These are phyloP conservation scores for Ispidina picta DNA, from an alignment of 2,797 vertebrate genomes.

Conservation along the genomic window DNA sequence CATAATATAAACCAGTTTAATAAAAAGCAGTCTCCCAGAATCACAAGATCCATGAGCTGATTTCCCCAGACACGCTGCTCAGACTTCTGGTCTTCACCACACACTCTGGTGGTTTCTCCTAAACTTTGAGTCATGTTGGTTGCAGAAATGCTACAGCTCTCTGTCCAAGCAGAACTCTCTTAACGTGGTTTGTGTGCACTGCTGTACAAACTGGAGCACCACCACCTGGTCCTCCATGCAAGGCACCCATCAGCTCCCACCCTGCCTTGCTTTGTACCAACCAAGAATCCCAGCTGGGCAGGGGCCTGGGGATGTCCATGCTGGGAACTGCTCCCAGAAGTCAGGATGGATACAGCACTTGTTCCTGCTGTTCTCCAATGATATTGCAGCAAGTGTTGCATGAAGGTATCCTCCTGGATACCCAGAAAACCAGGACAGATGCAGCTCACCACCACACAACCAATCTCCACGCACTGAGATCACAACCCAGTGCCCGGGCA, in stretches of 20 bases:
- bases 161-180: background rate
- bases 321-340: background rate
- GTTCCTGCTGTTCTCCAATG: background rate
- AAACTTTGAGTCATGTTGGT: background rate
- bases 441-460: rapidly evolving
- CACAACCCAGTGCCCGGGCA: background rate
- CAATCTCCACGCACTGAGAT: background rate
- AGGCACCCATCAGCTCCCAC: background rate
- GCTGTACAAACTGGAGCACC: background rate
- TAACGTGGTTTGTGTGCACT: background rate
- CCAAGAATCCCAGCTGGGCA: background rate
- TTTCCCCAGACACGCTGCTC: background rate
- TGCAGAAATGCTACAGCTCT: background rate
- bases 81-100: background rate
- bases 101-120: background rate
- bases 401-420: background rate
- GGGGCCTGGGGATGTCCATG: rapidly evolving
- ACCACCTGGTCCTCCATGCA: background rate
- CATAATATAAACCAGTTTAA: background rate
- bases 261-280: background rate
- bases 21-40: slow-evolving; percentile 6
- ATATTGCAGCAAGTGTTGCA: rapidly evolving
- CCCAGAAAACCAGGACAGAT: background rate
- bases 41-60: background rate
- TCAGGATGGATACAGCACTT: background rate